phyloP scores from a whole-genome alignment of 1,140 invertebrate genomes.

The Pteromalus puparum region DNA sequence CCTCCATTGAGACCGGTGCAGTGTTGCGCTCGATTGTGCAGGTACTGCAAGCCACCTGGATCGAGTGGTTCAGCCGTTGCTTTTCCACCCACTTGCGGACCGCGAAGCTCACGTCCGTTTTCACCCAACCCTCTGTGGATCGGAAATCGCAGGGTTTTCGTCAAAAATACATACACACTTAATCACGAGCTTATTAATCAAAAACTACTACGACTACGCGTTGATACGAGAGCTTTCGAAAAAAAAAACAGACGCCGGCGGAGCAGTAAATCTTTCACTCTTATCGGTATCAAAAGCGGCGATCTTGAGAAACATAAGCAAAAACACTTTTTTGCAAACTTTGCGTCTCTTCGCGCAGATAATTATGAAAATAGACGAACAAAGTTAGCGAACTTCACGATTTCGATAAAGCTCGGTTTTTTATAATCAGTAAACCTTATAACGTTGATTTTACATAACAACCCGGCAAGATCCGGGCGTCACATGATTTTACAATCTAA shows the following conservation, averaged over 20 bases:
- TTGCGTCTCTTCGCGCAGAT: background rate
- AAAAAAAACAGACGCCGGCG: too few relatives aligned
- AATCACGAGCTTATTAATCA: too few relatives aligned
- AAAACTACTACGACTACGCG: too few relatives aligned
- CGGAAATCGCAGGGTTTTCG: too few relatives aligned
- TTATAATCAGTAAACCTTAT: background rate
- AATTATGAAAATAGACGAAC: background rate
- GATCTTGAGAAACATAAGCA: background rate
- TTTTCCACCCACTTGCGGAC: slow-evolving; percentile 84
- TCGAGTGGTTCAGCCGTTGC: slow-evolving; percentile 79
- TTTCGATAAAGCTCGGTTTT: background rate
- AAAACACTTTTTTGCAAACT: background rate
- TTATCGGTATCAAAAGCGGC: background rate
- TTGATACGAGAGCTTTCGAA: too few relatives aligned
- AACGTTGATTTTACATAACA: background rate
- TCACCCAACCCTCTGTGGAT: slow-evolving; percentile 86
- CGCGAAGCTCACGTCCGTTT: slow-evolving; percentile 84
- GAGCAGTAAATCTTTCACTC: background rate
- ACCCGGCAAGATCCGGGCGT: too few relatives aligned
- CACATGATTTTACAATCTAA: background rate
- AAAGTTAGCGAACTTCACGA: too few relatives aligned
- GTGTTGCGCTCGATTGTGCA: slow-evolving; percentile 80
- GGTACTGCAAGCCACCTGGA: slow-evolving; percentile 85
- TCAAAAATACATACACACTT: too few relatives aligned
- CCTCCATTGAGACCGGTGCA: slow-evolving; percentile 79